These are phyloP conservation scores for Chionodraco myersi DNA, from an alignment of 2,113 vertebrate genomes.

Conservation along the genomic window DNA sequence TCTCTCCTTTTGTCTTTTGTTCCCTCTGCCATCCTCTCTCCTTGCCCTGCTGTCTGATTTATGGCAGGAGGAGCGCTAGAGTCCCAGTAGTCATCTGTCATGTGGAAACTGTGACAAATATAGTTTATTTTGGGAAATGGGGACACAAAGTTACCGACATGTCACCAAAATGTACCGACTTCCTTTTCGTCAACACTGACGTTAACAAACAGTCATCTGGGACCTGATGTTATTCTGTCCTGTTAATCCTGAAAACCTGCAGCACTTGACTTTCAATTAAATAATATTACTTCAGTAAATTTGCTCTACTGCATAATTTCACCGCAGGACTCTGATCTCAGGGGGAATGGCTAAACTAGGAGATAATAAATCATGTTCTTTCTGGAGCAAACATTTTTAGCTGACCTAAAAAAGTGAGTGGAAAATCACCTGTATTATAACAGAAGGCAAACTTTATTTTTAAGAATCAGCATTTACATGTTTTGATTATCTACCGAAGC, in stretches of 20 bases:
- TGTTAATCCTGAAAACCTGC: constrained; percentile 43
- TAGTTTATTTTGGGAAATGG: constrained; percentile 78
- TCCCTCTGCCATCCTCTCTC: constrained; percentile 26
- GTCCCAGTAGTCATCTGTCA: constrained; percentile 81
- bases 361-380: constrained; percentile 81
- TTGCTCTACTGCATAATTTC: constrained; percentile 45
- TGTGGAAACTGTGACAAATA: constrained; percentile 67
- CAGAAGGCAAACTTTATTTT: not conserved
- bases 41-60: constrained; percentile 73
- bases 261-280: constrained; percentile 21
- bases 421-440: constrained; percentile 56
- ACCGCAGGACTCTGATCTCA: constrained; percentile 58
- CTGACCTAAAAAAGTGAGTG: constrained; percentile 77
- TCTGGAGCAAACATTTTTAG: constrained; percentile 80
- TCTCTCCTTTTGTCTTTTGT: constrained; percentile 36
- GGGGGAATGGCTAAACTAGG: constrained; percentile 64
- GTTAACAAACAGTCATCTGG: constrained; percentile 22
- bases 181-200: constrained; percentile 27
- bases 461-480: not conserved
- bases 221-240: constrained; percentile 39
- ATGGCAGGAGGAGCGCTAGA: constrained; percentile 64
- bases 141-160: constrained; percentile 70
- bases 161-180: constrained; percentile 15
- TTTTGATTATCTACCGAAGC: not conserved
- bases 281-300: constrained; percentile 24